phyloP scores from a whole-genome alignment of 2,888 invertebrate genomes.

The Chaitophorus viminalis region DNA sequence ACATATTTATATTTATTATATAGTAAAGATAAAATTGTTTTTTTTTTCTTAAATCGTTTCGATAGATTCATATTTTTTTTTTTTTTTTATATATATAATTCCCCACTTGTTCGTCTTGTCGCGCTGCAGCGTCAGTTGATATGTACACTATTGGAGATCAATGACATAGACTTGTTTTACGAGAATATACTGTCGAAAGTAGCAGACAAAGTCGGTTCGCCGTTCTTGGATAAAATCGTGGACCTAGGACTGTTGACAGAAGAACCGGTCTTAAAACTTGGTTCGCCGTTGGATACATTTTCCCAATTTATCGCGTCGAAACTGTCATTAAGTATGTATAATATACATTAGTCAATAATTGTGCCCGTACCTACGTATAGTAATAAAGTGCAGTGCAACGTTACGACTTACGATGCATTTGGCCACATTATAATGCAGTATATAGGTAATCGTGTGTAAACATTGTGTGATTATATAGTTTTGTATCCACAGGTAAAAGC shows the following conservation, averaged over 20 bases:
- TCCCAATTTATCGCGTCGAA: conserved; percentile 87
- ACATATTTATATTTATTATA: neutral
- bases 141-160: conserved; percentile 84
- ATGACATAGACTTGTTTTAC: conserved; percentile 87
- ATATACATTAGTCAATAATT: neutral
- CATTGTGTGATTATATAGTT: neutral
- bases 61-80: neutral
- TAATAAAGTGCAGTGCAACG: no score
- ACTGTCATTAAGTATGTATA: conserved; percentile 77
- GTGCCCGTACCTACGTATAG: no score
- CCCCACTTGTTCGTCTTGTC: neutral
- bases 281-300: conserved; percentile 91
- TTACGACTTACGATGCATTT: no score
- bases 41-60: neutral
- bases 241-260: conserved; percentile 89
- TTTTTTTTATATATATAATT: neutral
- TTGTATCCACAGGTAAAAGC: conserved; percentile 70
- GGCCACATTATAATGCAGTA: no score
- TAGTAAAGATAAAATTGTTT: neutral
- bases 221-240: conserved; percentile 80
- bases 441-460: neutral
- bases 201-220: conserved; percentile 79
- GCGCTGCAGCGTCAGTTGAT: conserved; percentile 79
- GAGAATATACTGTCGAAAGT: conserved; percentile 90
- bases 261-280: conserved; percentile 80